Evolutionary conservation across 2,113 vertebrate genomes (phyloP).

Genomic region (Orycteropus afer): DNA sequence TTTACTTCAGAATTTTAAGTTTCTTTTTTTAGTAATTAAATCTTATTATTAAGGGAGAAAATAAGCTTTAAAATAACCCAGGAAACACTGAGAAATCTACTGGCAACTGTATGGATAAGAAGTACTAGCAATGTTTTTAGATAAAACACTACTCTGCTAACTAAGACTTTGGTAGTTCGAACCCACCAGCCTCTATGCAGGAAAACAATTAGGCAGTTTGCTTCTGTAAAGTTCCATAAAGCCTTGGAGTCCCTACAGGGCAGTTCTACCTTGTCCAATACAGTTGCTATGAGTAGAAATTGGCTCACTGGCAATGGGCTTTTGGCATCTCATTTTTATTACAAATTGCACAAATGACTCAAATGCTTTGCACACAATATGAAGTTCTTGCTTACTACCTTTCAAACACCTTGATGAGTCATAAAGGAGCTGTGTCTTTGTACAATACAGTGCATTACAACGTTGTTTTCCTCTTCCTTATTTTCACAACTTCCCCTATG

Average conservation of each 20-base stretch:
- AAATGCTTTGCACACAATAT: not conserved
- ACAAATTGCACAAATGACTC: conserved; percentile 27
- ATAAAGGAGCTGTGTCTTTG: not conserved
- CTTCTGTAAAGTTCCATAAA: too few relatives aligned
- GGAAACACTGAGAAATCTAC: conserved; percentile 28
- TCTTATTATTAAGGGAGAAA: conserved; percentile 39
- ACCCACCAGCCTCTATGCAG: too few relatives aligned
- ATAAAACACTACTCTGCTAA: too few relatives aligned
- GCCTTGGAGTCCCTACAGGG: too few relatives aligned
- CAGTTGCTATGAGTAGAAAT: too few relatives aligned
- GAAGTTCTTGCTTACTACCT: conserved; percentile 16
- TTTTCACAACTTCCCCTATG: not conserved
- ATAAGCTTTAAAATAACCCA: conserved; percentile 35
- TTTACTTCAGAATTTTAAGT: not conserved
- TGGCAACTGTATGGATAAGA: conserved; percentile 33
- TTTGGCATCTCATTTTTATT: conserved; percentile 44
- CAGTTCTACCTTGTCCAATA: too few relatives aligned
- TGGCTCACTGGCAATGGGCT: too few relatives aligned
- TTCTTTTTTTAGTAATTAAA: not conserved
- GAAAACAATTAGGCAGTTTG: too few relatives aligned
- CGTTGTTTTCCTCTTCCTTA: not conserved
- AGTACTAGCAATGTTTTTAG: conserved; percentile 34
- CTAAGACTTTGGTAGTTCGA: too few relatives aligned
- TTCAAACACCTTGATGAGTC: conserved; percentile 52
- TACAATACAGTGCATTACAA: not conserved